phyloP scores from a whole-genome alignment of 1,140 invertebrate genomes.

The Anagrus nilaparvatae region DNA sequence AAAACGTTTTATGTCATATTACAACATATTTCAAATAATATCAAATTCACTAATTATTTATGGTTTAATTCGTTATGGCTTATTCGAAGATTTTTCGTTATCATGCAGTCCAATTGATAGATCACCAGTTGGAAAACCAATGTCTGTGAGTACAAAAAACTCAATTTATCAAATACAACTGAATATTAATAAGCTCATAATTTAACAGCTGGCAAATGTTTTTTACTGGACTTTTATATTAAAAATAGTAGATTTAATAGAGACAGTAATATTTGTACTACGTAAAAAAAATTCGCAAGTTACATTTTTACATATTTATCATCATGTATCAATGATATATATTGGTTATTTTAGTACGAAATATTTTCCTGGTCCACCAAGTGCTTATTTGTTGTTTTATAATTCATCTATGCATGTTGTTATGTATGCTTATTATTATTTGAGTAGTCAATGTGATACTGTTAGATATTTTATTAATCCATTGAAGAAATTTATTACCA shows the following conservation, averaged over 20 bases:
- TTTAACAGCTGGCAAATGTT: slow-evolving; percentile 16
- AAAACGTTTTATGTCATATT: slow-evolving; percentile 44
- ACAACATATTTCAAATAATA: slow-evolving; percentile 50
- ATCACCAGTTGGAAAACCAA: slow-evolving; percentile 6
- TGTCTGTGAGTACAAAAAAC: slow-evolving; percentile 27
- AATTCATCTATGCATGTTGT: slow-evolving; percentile 29
- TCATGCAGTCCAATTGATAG: slow-evolving; percentile 24
- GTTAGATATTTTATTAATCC: slow-evolving; percentile 13
- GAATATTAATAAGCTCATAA: too few species aligned
- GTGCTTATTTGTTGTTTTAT: slow-evolving; percentile 19
- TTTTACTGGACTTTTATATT: slow-evolving; percentile 18
- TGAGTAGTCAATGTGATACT: slow-evolving; percentile 16
- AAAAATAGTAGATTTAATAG: slow-evolving; percentile 22
- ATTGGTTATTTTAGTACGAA: slow-evolving; percentile 52
- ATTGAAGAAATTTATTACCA: slow-evolving; percentile 29
- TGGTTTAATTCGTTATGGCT: slow-evolving; percentile 28
- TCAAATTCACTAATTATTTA: slow-evolving; percentile 42
- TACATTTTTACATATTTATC: slow-evolving; percentile 63
- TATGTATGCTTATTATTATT: slow-evolving; percentile 33
- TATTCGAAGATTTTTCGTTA: slow-evolving; percentile 22
- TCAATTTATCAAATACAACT: too few species aligned
- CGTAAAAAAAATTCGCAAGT: slow-evolving; percentile 64
- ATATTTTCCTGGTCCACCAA: slow-evolving; percentile 25
- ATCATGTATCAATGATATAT: slow-evolving; percentile 52
- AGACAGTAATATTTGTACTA: slow-evolving; percentile 60